Evolutionary conservation across 2,797 vertebrate species (phyloP).

Genomic region (Enteromius anoplus): DNA sequence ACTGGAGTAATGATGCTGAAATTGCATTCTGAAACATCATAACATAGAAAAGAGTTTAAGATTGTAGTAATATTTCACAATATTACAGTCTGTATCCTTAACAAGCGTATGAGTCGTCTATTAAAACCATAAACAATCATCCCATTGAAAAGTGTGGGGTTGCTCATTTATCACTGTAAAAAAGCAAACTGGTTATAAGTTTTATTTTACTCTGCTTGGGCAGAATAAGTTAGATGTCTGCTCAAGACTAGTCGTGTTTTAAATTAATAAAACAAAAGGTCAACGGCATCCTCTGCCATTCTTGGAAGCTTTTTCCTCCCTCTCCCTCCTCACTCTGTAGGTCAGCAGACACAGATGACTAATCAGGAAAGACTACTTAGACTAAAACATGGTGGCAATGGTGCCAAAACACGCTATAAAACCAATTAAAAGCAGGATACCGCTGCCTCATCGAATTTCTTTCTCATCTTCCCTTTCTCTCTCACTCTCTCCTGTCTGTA

Average conservation of each 20-base stretch:
- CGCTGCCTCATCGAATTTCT: slow-evolving; percentile 72
- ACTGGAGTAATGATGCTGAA: background rate
- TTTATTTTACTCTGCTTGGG: background rate
- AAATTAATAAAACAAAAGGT: background rate
- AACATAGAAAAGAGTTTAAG: background rate
- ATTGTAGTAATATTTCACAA: background rate
- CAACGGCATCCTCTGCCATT: background rate
- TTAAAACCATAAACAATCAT: background rate
- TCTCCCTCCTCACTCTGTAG: slow-evolving; percentile 46
- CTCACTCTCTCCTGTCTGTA: slow-evolving; percentile 10
- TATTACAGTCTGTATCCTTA: background rate
- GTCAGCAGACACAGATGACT: slow-evolving; percentile 71
- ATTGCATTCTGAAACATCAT: background rate
- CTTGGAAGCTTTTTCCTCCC: background rate
- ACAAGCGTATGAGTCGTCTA: background rate
- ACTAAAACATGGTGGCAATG: slow-evolving; percentile 64
- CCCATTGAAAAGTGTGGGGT: background rate
- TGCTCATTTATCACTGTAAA: background rate
- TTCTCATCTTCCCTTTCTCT: slow-evolving; percentile 43
- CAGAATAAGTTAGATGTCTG: background rate
- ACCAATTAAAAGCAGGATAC: slow-evolving; percentile 71
- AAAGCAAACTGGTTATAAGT: background rate
- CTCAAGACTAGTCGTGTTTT: background rate
- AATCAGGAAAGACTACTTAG: slow-evolving; percentile 73
- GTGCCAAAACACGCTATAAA: slow-evolving; percentile 73